Evolutionary conservation across 2,888 invertebrate species (phyloP).

Genomic region (Caenorhabditis sulstoni): DNA sequence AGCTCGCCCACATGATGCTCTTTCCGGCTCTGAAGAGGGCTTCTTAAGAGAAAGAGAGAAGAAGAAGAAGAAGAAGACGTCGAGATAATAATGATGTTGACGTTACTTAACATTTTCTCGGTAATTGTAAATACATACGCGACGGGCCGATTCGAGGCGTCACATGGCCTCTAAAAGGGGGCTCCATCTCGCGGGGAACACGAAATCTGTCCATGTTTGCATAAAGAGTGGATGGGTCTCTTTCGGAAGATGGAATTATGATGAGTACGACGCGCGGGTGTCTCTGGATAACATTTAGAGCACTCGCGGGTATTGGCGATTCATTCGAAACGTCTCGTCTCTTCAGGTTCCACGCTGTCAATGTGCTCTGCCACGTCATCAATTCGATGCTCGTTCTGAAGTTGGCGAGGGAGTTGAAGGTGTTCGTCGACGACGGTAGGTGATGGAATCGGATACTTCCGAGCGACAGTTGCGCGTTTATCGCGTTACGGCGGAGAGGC

Average conservation of each 20-base stretch:
- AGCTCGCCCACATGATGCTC: conserved; percentile 30
- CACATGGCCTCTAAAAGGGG: conserved; percentile 26
- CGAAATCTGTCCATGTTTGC: conserved; percentile 46
- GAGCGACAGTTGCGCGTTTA: conserved; percentile 25
- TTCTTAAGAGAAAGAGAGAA: too few species aligned
- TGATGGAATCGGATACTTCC: conserved; percentile 24
- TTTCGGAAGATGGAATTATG: conserved; percentile 33
- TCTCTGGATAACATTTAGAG: conserved; percentile 45
- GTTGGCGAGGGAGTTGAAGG: conserved; percentile 84
- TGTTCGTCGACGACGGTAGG: conserved; percentile 24
- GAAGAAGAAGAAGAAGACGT: conserved; percentile 6
- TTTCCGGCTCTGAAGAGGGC: conserved; percentile 1
- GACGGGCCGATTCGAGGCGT: conserved; percentile 33
- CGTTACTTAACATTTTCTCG: conserved; percentile 47
- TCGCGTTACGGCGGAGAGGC: conserved; percentile 19
- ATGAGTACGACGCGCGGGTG: conserved; percentile 49
- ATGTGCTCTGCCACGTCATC: conserved; percentile 90
- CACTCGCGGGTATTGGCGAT: conserved; percentile 19
- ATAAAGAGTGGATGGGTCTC: conserved; percentile 3
- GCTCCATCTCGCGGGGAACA: conserved; percentile 15
- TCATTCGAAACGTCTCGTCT: background rate
- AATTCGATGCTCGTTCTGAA: conserved; percentile 90
- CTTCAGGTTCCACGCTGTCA: conserved; percentile 89
- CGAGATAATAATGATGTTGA: conserved; percentile 30
- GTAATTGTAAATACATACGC: conserved; percentile 44